A percentile compares a stretch with the other conserved stretches of the same genome.
Evolutionary conservation across 2,113 vertebrate species (phyloP).

Genomic region (Platysteira castanea): DNA sequence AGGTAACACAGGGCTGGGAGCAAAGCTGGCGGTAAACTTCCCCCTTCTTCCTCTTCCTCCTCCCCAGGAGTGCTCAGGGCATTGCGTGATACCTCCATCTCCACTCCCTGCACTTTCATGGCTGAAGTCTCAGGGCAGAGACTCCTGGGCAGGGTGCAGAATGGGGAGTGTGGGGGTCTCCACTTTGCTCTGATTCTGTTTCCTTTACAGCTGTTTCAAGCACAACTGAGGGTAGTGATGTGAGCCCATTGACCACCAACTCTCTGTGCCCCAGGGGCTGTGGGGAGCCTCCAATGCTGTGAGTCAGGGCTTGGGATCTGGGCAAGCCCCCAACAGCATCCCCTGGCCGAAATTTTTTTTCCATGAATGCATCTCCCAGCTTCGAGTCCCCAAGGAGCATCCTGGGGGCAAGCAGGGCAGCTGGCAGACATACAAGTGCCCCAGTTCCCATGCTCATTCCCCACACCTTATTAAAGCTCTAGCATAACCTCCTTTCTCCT

Average conservation of each 20-base stretch:
- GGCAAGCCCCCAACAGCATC: neutral
- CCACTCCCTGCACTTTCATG: neutral
- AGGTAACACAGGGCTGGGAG: neutral
- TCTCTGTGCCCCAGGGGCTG: rapidly evolving
- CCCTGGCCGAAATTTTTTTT: neutral
- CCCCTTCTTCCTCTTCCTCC: neutral
- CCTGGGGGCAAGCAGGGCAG: rapidly evolving
- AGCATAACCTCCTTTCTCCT: neutral
- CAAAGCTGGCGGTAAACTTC: neutral
- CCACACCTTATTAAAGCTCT: neutral
- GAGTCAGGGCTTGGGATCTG: neutral
- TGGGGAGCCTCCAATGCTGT: neutral
- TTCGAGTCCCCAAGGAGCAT: neutral
- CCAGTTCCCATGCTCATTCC: neutral
- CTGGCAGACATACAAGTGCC: neutral
- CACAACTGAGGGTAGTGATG: rapidly evolving
- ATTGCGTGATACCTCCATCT: neutral
- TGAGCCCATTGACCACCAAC: rapidly evolving
- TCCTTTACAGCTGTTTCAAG: neutral
- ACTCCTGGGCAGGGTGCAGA: rapidly evolving
- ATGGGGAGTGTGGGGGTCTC: rapidly evolving
- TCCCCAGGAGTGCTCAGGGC: neutral
- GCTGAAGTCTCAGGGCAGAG: neutral
- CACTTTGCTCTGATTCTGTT: neutral
- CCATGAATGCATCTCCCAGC: no score